Base-by-base conservation (phyloP, 2,113 vertebrate species). In the Salvelinus sp. region DNA sequence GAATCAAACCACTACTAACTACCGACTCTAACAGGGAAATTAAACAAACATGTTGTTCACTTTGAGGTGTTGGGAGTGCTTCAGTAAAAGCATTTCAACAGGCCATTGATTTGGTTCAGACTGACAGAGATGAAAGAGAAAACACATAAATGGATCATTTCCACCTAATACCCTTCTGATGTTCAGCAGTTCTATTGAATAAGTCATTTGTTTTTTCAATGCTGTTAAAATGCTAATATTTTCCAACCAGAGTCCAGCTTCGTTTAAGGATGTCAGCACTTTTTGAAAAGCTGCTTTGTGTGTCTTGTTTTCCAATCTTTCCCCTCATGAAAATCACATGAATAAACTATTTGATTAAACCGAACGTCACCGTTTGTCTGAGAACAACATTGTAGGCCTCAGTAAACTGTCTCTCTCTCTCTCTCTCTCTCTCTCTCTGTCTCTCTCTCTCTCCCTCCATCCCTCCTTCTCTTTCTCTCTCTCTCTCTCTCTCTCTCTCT, bases 301-400 rank as follows among this genome's bases (percentile, higher is more conserved):
- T 75, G 38, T 33, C 76, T 58, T 66, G 60, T 47, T 67, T 78
- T 75, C 44, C 63, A 69, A 72, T 76, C 79, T 33, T 75, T 68
- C 66, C 73, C 72, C 20, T 83, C 64, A 79, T 80, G 73, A 82
- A 77, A 73, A 66, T 38, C 44, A 81, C 80, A 70, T 76, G 75
- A 86, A 86, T 80, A 83, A 84, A 83, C 64, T 75, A 76, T 88
- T 72, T 80, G 78, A 78, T 82, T 82, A 88, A 82, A 89, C 72
- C 70, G 82, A 84, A 87, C 86, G 88, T 89, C 86, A 88, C 79
- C 81, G 72, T 82, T 87, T 85, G 85, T 83, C 83, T 82, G 79
- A 67, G 73, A 38, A 77, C 70, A 79, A 76, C 74, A 79, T 12
- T 69, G 33, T 62, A 62, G 76, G 72, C 73, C 48, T 14, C 70